phyloP scores from a whole-genome alignment of 2,888 invertebrate species.

The Dascillus cervinus region DNA sequence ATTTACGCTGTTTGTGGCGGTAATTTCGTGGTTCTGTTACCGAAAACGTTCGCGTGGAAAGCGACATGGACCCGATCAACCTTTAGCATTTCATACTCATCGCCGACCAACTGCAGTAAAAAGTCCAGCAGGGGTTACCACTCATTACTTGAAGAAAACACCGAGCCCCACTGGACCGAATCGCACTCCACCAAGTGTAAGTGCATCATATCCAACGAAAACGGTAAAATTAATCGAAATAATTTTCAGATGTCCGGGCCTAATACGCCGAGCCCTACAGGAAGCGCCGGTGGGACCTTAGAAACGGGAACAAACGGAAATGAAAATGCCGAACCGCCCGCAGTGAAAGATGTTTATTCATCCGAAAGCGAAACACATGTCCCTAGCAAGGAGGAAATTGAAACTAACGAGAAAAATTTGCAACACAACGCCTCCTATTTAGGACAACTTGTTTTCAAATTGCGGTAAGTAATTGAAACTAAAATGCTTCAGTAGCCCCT shows the following conservation, averaged over 20 bases:
- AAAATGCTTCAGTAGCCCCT: no score
- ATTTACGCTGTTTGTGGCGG: slow-evolving; percentile 51
- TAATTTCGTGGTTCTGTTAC: slow-evolving; percentile 59
- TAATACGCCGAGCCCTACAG: slow-evolving; percentile 38
- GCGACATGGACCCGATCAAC: slow-evolving; percentile 53
- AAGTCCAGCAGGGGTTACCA: slow-evolving; percentile 67
- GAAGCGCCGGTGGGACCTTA: slow-evolving; percentile 34
- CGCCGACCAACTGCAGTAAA: slow-evolving; percentile 75
- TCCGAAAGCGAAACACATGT: slow-evolving; percentile 44
- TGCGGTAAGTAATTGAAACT: slow-evolving; percentile 49
- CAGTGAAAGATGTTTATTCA: slow-evolving; percentile 40
- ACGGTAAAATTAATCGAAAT: no score
- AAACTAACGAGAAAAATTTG: slow-evolving; percentile 52
- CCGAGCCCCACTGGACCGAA: slow-evolving; percentile 69
- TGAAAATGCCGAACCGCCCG: slow-evolving; percentile 27
- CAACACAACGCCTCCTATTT: slow-evolving; percentile 59
- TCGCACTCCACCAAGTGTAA: slow-evolving; percentile 51
- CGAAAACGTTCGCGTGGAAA: slow-evolving; percentile 45
- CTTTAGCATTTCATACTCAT: slow-evolving; percentile 61
- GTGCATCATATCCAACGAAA: slow-evolving; percentile 17
- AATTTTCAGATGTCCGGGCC: slow-evolving; percentile 39
- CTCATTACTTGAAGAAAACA: slow-evolving; percentile 86
- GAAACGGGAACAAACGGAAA: slow-evolving; percentile 32
- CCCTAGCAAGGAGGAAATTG: slow-evolving; percentile 50
- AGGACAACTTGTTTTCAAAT: slow-evolving; percentile 82